These are phyloP conservation scores for Vidua chalybeata DNA, from an alignment of 2,113 vertebrate species.

Conservation along the genomic window DNA sequence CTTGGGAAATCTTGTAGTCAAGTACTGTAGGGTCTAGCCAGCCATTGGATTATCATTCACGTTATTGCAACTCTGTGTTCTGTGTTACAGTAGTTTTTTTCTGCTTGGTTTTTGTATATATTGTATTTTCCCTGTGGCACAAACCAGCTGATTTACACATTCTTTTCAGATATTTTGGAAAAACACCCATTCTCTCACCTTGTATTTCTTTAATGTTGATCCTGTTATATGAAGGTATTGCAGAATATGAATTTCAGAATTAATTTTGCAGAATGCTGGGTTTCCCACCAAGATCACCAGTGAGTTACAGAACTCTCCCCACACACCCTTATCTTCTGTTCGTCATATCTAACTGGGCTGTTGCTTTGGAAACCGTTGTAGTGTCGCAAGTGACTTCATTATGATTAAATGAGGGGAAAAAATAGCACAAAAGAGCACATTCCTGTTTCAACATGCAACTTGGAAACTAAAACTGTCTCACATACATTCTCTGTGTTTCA, in stretches of 20 bases:
- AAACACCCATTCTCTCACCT: background rate
- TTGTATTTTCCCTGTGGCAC: background rate
- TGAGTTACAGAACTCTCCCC: background rate
- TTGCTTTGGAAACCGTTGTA: slow-evolving; percentile 52
- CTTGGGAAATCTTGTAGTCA: background rate
- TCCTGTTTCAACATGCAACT: slow-evolving; percentile 55
- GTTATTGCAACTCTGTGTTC: background rate
- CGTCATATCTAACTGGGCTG: slow-evolving; percentile 60
- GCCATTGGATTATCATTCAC: background rate
- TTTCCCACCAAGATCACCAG: background rate
- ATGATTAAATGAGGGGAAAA: slow-evolving; percentile 67
- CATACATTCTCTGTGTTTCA: background rate
- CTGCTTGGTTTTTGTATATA: background rate
- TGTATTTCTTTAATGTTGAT: background rate
- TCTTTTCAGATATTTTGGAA: background rate
- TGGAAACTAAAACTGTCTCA: slow-evolving; percentile 45
- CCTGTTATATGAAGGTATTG: background rate
- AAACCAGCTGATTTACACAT: background rate
- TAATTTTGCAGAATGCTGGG: background rate
- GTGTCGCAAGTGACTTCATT: slow-evolving; percentile 61
- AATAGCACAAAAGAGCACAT: slow-evolving; percentile 61
- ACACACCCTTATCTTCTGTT: slow-evolving; percentile 35
- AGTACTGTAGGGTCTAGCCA: background rate
- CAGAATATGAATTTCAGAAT: background rate
- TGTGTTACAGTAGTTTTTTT: background rate